phyloP scores from a whole-genome alignment of 53 echinoderm and acorn worm species.

The Holothuria leucospilota region DNA sequence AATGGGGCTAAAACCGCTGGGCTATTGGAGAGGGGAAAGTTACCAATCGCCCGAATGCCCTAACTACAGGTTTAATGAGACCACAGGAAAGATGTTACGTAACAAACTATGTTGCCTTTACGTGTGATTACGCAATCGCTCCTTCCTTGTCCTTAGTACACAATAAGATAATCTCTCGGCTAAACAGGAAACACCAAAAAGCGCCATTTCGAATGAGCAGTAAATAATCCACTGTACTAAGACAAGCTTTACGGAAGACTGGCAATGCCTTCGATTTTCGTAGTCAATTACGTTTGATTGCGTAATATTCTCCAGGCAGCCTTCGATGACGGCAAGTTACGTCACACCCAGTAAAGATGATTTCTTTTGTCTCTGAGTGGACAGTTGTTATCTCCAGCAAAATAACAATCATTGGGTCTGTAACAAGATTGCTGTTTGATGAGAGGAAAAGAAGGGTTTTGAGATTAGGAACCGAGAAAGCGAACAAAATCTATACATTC shows the following conservation, averaged over 20 bases:
- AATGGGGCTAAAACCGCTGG: no score
- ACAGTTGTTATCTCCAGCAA: no score
- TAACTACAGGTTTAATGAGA: no score
- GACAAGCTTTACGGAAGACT: not conserved
- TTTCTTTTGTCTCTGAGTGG: no score
- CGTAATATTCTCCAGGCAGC: constrained; percentile 15
- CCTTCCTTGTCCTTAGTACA: constrained; percentile 33
- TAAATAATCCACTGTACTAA: constrained; percentile 22
- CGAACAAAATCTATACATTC: no score
- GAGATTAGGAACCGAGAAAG: no score
- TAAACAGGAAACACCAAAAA: constrained; percentile 34
- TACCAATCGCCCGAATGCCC: no score
- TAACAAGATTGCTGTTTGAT: no score
- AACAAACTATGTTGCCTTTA: constrained; percentile 18
- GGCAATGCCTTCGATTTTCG: constrained; percentile 28
- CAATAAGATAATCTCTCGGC: constrained; percentile 37
- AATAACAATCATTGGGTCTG: no score
- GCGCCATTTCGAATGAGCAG: constrained; percentile 17
- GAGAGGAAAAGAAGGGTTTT: no score
- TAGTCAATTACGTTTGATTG: constrained; percentile 21
- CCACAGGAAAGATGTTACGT: constrained; percentile 12
- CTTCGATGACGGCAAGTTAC: constrained; percentile 2
- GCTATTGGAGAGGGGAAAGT: no score
- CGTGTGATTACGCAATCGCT: constrained; percentile 26
- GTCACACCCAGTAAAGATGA: no score